phyloP scores from a whole-genome alignment of 2,888 invertebrate genomes.

The Entomobrya multifasciata region DNA sequence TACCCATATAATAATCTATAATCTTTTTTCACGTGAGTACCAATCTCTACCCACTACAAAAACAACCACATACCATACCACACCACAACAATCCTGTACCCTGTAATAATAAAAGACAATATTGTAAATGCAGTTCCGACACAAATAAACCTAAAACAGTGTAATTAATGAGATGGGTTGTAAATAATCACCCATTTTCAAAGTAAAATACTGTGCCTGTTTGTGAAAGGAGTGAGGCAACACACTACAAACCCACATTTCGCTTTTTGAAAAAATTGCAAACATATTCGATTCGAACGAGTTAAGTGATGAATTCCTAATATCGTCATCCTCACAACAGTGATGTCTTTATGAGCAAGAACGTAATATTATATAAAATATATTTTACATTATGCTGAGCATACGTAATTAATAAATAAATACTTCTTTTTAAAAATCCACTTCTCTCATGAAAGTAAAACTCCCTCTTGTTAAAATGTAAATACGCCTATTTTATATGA shows the following conservation, averaged over 20 bases:
- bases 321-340: neutral
- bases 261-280: neutral
- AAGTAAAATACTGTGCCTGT: slow-evolving; percentile 9
- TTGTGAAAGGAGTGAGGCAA: slow-evolving; percentile 6
- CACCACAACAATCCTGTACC: neutral
- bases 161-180: slow-evolving; percentile 56
- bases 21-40: slow-evolving; percentile 20
- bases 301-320: neutral
- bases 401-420: slow-evolving; percentile 37
- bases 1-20: neutral
- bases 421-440: neutral
- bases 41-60: slow-evolving; percentile 24
- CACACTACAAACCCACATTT: slow-evolving; percentile 26
- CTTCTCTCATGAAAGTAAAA: neutral
- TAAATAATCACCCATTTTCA: slow-evolving; percentile 55
- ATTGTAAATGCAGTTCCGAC: slow-evolving; percentile 30
- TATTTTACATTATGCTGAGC: slow-evolving; percentile 14
- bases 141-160: slow-evolving; percentile 50
- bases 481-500: slow-evolving; percentile 34
- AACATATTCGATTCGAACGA: neutral
- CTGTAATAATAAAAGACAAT: slow-evolving; percentile 23
- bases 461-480: slow-evolving; percentile 15
- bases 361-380: neutral
- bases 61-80: neutral
- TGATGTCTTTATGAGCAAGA: slow-evolving; percentile 48